Base-by-base conservation (phyloP, 2,888 invertebrate species). In the Argyra leucocephala region DNA sequence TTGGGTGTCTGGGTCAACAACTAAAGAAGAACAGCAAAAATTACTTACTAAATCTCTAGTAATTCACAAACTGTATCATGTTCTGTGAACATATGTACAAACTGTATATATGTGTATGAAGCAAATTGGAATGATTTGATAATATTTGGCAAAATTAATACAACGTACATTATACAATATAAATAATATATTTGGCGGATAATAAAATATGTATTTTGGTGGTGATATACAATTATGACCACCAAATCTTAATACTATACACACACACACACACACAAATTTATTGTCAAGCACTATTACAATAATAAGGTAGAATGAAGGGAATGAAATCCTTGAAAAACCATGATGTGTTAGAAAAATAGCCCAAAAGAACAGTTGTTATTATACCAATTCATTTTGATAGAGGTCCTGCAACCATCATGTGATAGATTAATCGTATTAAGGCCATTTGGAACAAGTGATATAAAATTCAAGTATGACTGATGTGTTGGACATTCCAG, bases 401-500 rank as follows among this genome's bases (percentile, higher is more conserved):
- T 82, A 88, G 97, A 73, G 93, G 93, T 82, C 87, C 89, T 70
- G 91, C 92, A 63, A 73, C 90, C 96, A 9, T 94, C 96, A 36
- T 96, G 95, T 82, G 93, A 93, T 81, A 88, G 96, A 76, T 98
- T 97, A 59, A 84, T 98, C 65, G 96, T 96, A 69, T 85, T 99
- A 72, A 87, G 99, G 78, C 96, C 99, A 72, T 99, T 99, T 83
- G 84, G 95, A 78, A 95, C 97, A 57, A 86, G 88, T 70, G 99
- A 99, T 83, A 99, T 99, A n/a, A n/a, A n/a, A n/a, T n/a, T n/a
- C n/a, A n/a, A n/a, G n/a, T 81, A 99, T 99, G 99, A 99, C 99
- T 63, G 99, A 99, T 67, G 82, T 91, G 65, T 93, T 98, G 48
- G 98, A 95, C 23, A 82, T 93, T 74, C 99, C 99, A 65, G 94